Percentiles rank a stretch among this genome's conserved stretches.
Evolutionary conservation across 2,888 invertebrate species (phyloP).

Genomic region (Orgyia antiqua): DNA sequence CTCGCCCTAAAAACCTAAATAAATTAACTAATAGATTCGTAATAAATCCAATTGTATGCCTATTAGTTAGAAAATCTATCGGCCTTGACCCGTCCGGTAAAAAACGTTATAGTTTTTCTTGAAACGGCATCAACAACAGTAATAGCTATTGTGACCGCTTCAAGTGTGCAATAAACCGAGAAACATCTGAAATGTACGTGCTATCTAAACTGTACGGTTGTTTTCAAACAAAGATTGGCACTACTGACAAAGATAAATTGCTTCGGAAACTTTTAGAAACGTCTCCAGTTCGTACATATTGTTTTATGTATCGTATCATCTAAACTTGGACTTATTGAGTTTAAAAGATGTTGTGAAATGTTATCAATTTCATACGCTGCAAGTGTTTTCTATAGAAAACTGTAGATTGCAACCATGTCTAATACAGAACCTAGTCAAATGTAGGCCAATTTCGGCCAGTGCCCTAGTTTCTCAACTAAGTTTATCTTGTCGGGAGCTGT

Average conservation of each 20-base stretch:
- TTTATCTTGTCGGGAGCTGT: slow-evolving; percentile 65
- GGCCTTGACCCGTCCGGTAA: slow-evolving; percentile 14
- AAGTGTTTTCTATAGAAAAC: slow-evolving; percentile 62
- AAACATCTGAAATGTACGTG: slow-evolving; percentile 16
- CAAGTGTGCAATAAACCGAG: slow-evolving; percentile 22
- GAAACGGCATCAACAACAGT: slow-evolving; percentile 15
- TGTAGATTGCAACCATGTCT: slow-evolving; percentile 65
- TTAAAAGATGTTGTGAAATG: slow-evolving; percentile 35
- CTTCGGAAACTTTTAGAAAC: slow-evolving; percentile 2
- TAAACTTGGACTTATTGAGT: slow-evolving; percentile 6
- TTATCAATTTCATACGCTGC: slow-evolving; percentile 58
- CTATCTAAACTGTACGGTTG: slow-evolving; percentile 6
- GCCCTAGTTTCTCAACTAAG: slow-evolving; percentile 71
- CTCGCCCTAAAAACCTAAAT: slow-evolving; percentile 7
- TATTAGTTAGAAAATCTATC: slow-evolving; percentile 7
- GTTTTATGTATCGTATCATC: not conserved
- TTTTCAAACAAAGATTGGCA: slow-evolving; percentile 6
- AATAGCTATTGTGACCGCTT: slow-evolving; percentile 19
- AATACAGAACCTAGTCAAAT: slow-evolving; percentile 60
- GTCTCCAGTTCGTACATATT: slow-evolving; percentile 3
- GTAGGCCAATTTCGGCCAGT: slow-evolving; percentile 68
- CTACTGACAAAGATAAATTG: slow-evolving; percentile 4
- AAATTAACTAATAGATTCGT: slow-evolving; percentile 1
- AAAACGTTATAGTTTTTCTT: slow-evolving; percentile 18
- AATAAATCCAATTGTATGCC: slow-evolving; percentile 5